Conservation (phyloP, 2,113 vertebrate species). For the Cebidichthys violaceus region DNA sequence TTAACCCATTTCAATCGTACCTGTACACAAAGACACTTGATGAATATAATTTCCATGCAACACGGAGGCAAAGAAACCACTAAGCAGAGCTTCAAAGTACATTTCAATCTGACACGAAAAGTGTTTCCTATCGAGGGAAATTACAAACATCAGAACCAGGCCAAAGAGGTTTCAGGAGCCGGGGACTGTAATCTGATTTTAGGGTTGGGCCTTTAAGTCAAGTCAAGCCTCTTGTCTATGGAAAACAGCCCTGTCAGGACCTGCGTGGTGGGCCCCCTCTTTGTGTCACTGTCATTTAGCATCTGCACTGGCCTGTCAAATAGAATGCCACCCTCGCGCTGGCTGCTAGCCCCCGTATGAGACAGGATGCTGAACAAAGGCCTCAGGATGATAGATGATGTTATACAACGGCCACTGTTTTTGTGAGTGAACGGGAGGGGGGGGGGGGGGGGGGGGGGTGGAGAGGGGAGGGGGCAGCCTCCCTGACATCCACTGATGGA, state of each 20-base stretch:
- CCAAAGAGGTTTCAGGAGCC: slow-evolving; percentile 67
- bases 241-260: slow-evolving; percentile 77
- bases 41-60: background rate
- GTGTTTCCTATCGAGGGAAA: slow-evolving; percentile 24
- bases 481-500: slow-evolving; percentile 74
- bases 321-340: slow-evolving; percentile 73
- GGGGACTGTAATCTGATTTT: slow-evolving; percentile 66
- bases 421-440: slow-evolving; percentile 46
- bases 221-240: slow-evolving; percentile 70
- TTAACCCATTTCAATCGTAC: background rate
- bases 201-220: slow-evolving; percentile 71
- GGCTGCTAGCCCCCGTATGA: slow-evolving; percentile 64
- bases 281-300: slow-evolving; percentile 83
- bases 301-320: slow-evolving; percentile 78
- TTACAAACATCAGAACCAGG: slow-evolving; percentile 39
- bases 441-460: background rate
- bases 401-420: slow-evolving; percentile 70
- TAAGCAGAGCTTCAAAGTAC: slow-evolving; percentile 22
- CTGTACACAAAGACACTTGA: slow-evolving; percentile 24
- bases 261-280: slow-evolving; percentile 71
- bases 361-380: slow-evolving; percentile 77
- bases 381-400: slow-evolving; percentile 79
- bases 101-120: slow-evolving; percentile 19
- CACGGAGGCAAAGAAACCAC: slow-evolving; percentile 15
- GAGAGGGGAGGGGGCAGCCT: background rate